phyloP scores from a whole-genome alignment of 2,888 invertebrate genomes.

The Acronicta aceris region DNA sequence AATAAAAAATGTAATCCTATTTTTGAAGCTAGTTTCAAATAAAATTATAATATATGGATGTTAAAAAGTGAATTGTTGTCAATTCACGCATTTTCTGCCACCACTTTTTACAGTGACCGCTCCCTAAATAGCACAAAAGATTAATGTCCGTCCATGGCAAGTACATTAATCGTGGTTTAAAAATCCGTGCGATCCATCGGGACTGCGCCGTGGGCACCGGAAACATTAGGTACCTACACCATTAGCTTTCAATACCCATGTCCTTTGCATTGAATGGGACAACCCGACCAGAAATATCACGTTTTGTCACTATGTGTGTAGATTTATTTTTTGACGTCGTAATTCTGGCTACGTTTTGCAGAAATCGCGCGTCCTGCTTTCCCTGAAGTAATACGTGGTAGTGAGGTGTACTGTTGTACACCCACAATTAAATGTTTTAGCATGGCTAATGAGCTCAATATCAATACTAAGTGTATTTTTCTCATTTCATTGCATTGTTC shows the following conservation, averaged over 20 bases:
- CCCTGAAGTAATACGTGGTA: too few relatives aligned
- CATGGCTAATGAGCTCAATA: too few relatives aligned
- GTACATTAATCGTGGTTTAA: conserved; percentile 57
- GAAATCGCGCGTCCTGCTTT: too few relatives aligned
- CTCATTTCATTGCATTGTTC: too few relatives aligned
- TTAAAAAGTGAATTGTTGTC: too few relatives aligned
- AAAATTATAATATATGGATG: too few relatives aligned
- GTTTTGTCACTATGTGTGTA: neutral
- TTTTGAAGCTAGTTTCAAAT: too few relatives aligned
- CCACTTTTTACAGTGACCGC: neutral
- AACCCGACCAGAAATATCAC: conserved; percentile 15
- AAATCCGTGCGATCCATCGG: conserved; percentile 51
- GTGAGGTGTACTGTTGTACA: too few relatives aligned
- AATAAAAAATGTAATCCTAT: too few relatives aligned
- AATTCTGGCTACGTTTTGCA: neutral
- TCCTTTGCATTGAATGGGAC: conserved; percentile 41
- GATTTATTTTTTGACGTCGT: conserved; percentile 5
- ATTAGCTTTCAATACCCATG: conserved; percentile 58
- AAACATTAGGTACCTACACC: conserved; percentile 52
- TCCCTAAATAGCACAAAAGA: conserved; percentile 23
- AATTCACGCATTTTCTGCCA: neutral
- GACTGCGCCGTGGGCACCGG: conserved; percentile 28
- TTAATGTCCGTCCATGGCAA: conserved; percentile 37
- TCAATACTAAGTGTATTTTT: too few relatives aligned
- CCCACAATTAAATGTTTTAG: too few relatives aligned